Percentiles rank a stretch among this genome's conserved stretches.
phyloP scores from a whole-genome alignment of 2,888 invertebrate species.

The Bibio marci region DNA sequence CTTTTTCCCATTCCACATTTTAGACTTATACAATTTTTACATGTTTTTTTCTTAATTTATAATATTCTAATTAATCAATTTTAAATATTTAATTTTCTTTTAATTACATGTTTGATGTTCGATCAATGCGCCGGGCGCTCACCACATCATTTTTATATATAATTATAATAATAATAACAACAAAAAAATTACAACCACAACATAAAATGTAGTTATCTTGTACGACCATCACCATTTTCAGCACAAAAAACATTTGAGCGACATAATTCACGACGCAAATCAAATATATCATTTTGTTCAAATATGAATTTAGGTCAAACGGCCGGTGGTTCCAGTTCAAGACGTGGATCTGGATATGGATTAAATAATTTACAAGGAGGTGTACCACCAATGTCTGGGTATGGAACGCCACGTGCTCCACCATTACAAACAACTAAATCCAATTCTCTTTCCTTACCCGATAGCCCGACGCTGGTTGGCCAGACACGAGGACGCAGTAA shows the following conservation, averaged over 20 bases:
- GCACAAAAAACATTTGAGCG: conserved; percentile 89
- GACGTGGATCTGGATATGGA: conserved; percentile 53
- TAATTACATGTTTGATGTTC: too few relatives aligned
- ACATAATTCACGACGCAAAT: conserved; percentile 78
- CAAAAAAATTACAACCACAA: too few relatives aligned
- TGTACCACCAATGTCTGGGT: conserved; percentile 34
- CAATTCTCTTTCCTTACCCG: conserved; percentile 75
- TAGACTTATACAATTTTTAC: too few relatives aligned
- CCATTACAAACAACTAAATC: conserved; percentile 59
- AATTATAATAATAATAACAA: too few relatives aligned
- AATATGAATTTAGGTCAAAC: conserved; percentile 52
- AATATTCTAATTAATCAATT: too few relatives aligned
- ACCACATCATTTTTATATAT: too few relatives aligned
- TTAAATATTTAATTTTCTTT: too few relatives aligned
- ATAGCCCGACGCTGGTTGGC: conserved; percentile 69
- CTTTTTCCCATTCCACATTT: too few relatives aligned
- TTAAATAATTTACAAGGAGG: conserved; percentile 31
- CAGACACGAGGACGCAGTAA: conserved; percentile 69
- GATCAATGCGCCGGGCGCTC: too few relatives aligned
- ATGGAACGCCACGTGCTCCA: conserved; percentile 47
- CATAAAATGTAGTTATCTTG: conserved; percentile 67
- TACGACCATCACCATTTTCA: conserved; percentile 87
- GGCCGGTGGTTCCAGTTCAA: conserved; percentile 36
- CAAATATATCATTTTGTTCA: conserved; percentile 80
- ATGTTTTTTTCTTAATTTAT: too few relatives aligned